Conservation (phyloP, 2,888 invertebrate genomes). For the Boloria euphrosyne region DNA sequence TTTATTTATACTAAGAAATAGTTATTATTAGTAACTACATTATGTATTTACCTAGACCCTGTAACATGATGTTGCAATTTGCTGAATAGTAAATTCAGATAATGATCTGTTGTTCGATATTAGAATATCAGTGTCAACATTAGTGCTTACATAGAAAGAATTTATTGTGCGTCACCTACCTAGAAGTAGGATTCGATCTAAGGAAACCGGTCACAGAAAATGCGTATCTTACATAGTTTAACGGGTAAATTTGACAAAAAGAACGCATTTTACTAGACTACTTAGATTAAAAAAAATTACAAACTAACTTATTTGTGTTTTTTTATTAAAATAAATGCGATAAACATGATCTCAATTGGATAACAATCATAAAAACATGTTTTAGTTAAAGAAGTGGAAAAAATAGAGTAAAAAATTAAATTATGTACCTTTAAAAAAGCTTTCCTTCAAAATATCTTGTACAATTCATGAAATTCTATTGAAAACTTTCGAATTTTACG, state of each 20-base stretch:
- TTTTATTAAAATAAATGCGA: constrained; percentile 27
- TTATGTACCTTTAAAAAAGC: constrained; percentile 13
- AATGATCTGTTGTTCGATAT: not conserved
- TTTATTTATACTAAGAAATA: too few relatives aligned
- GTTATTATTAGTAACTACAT: too few relatives aligned
- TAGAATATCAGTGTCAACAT: constrained; percentile 6
- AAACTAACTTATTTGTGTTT: not conserved
- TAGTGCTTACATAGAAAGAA: constrained; percentile 10
- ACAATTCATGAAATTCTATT: constrained; percentile 12
- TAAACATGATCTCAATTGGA: constrained; percentile 25
- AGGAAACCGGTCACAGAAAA: constrained; percentile 30
- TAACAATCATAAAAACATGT: constrained; percentile 25
- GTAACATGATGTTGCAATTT: not conserved
- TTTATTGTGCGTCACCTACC: constrained; percentile 22
- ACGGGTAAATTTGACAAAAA: not conserved
- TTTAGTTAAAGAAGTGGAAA: not conserved
- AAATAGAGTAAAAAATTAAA: not conserved
- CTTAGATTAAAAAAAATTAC: not conserved
- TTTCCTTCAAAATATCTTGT: constrained; percentile 11
- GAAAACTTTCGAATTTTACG: constrained; percentile 38
- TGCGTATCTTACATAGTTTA: constrained; percentile 12
- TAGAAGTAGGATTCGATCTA: constrained; percentile 13
- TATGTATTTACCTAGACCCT: not conserved
- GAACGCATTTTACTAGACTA: not conserved
- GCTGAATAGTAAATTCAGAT: not conserved